Base-by-base conservation (phyloP, 2,113 vertebrate genomes). In the Chrysochloris asiatica region DNA sequence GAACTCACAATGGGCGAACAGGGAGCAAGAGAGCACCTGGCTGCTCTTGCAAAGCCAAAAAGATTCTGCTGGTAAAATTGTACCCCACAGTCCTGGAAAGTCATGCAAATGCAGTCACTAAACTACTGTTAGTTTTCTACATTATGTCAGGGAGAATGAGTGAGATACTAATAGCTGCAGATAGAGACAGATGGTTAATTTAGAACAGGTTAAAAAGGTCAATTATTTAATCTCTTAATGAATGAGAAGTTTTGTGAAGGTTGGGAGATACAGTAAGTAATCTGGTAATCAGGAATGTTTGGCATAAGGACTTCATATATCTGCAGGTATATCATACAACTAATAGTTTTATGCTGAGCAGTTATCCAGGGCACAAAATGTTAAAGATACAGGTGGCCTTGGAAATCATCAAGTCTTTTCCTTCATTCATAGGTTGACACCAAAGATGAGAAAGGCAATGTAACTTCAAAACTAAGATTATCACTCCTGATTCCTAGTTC, bases 1-100 rank as follows among this genome's bases (percentile, higher is more conserved):
- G 48, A 24, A 13, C 88, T 81, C 91, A 83, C 91, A 93, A 95
- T 94, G 86, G 86, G 80, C 50, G 77, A 88, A 59, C 80, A 63
- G 94, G 90, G 94, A 96, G 90, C 86, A 50, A 36, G 52, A 95
- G 88, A 94, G 94, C 93, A 95, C 95, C 95, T 94, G 95, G 93
- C 88, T 92, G 90, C 86, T 94, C 89, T 43, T 69, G 80, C 83
- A 77, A 72, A 92, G 86, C 88, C 81, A 63, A 22, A 82, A 61
- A 69, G 80, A 94, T 50, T 83, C 90, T 86, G 59, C 71, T 54
- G 52, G 41, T 94, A 59, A 36, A 95, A 92, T 1, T 17, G 24
- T 43, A 86, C 36, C 48, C 71, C 48, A 17, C 3, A 41, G 83
- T 45, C 59, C 72, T 24, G 21, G 24, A 38, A 65, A 94, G 59